Conservation (phyloP, 2,888 invertebrate species). For the Cabera pusaria region DNA sequence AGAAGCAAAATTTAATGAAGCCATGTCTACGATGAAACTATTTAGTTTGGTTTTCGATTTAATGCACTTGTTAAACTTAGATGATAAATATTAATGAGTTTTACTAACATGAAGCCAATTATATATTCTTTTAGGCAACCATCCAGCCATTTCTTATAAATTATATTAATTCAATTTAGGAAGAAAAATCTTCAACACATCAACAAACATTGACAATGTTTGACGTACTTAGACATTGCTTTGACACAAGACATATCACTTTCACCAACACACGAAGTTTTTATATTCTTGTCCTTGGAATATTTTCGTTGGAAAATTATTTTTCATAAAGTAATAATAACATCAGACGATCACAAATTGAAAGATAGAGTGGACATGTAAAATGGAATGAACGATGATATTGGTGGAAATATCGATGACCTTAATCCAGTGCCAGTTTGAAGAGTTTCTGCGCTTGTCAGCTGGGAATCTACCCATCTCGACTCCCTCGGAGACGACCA, state of each 20-base stretch:
- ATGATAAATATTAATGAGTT: constrained; percentile 17
- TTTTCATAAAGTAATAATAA: constrained; percentile 19
- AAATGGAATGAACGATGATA: constrained; percentile 66
- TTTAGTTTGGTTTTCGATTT: constrained; percentile 12
- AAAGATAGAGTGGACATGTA: constrained; percentile 49
- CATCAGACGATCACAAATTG: constrained; percentile 23
- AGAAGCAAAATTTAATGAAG: constrained; percentile 40
- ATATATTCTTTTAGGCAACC: constrained; percentile 53
- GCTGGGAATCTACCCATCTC: constrained; percentile 86
- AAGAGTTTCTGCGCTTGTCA: constrained; percentile 82
- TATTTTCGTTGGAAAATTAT: constrained; percentile 19
- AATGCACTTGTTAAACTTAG: constrained; percentile 20
- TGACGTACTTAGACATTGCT: constrained; percentile 16
- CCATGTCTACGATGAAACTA: constrained; percentile 31
- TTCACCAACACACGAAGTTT: constrained; percentile 22
- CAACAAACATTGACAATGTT: constrained; percentile 19
- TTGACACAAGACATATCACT: constrained; percentile 8
- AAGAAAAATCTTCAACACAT: constrained; percentile 5
- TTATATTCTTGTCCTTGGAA: constrained; percentile 30
- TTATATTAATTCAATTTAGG: constrained; percentile 13
- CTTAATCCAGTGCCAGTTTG: constrained; percentile 88
- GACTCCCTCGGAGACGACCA: constrained; percentile 85
- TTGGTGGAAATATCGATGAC: constrained; percentile 77
- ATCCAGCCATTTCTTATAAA: constrained; percentile 50
- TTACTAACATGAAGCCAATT: constrained; percentile 53